Evolutionary conservation across 2,888 invertebrate genomes (phyloP), one percentile per base, ranked within the genome.

Genomic region (Dysmachus trigonus): DNA sequence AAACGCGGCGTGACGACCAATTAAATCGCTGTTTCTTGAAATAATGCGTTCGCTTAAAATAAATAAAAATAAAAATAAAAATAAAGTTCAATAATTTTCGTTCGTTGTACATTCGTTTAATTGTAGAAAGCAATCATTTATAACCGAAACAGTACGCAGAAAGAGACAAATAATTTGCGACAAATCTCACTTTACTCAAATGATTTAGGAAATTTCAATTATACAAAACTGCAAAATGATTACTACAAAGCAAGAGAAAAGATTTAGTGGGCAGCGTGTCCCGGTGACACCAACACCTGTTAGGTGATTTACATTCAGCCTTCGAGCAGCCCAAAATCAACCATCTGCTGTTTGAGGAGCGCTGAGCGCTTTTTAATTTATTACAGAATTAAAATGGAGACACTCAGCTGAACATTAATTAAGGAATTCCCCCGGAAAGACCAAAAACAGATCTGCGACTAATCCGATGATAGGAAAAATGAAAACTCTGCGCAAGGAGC

Each of bases 401-500:
- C 62, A 62, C 27, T 62, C 62, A 27, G 27, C 62, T 18, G 30
- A 79, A 79, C 79, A 79, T 79, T 79, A 79, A 79, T 79, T 79
- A 79, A 79, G 62, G 51, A 79, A 79, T 51, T 79, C 31, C 79
- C 15, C 51, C 35, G 53, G 72, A 53, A 86, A 72, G 51, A 41
- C 72, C 79, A 10, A 35, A 81, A 85, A 79, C 71, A 85, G 85
- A 73, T 85, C 86, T 73, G 35, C 15, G 79, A 77, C 81, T 86
- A 86, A 85, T 85, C 85, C 86, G 77, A 85, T 85, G 81, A 86
- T 85, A 85, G 84, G 84, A 84, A 86, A 79, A 86, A 86, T 85
- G 38, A 86, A 86, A 86, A 38, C 38, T n/a, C n/a, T 47, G 72
- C 76, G 76, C 62, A 77, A 47, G 62, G 85, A 74, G 53, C 85